phyloP scores from a whole-genome alignment of 64 coral and sea anemone genomes.

The Trachythela sp. region DNA sequence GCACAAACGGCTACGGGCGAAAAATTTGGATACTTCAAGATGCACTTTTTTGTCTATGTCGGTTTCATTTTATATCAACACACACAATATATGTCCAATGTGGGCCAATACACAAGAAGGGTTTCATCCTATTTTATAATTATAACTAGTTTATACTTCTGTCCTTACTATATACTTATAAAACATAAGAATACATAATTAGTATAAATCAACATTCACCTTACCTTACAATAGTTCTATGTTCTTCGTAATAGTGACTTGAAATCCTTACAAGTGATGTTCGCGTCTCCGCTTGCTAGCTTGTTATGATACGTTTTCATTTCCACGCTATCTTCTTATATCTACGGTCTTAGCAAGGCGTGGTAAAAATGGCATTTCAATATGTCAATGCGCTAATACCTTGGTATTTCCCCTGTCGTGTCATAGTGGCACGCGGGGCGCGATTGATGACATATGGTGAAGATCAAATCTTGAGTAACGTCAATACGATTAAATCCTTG shows the following conservation, averaged over 20 bases:
- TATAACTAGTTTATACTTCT: too few species aligned
- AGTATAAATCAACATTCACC: background rate
- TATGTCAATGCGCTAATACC: background rate
- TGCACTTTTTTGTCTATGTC: too few species aligned
- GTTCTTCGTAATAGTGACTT: background rate
- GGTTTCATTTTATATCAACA: too few species aligned
- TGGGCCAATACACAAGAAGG: too few species aligned
- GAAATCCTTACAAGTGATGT: background rate
- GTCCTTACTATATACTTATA: too few species aligned
- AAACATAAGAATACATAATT: background rate
- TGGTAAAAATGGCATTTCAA: background rate
- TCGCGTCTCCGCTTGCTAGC: background rate
- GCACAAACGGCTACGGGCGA: too few species aligned
- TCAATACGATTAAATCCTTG: background rate
- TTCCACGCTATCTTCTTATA: background rate
- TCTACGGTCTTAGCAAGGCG: background rate
- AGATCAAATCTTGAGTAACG: background rate
- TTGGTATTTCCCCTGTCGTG: background rate
- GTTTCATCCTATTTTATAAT: too few species aligned
- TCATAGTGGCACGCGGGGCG: background rate
- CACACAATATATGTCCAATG: too few species aligned
- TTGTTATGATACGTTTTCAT: background rate
- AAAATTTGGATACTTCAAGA: too few species aligned
- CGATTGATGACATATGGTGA: background rate
- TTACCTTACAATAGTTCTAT: background rate